These are phyloP conservation scores for Vidua macroura DNA, from an alignment of 2,113 vertebrate species.

Conservation along the genomic window DNA sequence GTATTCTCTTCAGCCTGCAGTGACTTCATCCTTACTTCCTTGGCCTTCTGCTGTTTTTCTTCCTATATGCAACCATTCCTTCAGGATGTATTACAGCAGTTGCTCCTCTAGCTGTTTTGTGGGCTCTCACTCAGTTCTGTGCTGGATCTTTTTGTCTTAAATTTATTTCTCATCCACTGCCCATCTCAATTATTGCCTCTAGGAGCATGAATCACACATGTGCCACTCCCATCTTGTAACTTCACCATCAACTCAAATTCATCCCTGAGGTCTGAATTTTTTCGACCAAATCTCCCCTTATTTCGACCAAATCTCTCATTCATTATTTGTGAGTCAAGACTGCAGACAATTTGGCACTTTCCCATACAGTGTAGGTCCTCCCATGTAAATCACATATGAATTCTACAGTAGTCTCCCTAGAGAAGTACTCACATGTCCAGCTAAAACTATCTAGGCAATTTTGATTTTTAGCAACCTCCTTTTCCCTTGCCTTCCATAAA, in stretches of 20 bases:
- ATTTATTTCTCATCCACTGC: not conserved
- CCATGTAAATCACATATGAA: not conserved
- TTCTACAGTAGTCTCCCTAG: not conserved
- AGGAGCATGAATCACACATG: not conserved
- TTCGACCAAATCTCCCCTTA: not conserved
- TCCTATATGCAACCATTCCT: not conserved
- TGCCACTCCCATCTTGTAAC: not conserved
- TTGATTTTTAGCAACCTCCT: not conserved
- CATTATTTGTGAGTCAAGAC: not conserved
- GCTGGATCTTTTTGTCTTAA: not conserved
- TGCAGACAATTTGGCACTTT: not conserved
- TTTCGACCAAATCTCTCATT: not conserved
- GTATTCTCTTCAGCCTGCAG: not conserved
- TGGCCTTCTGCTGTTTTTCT: not conserved
- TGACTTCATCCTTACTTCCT: not conserved
- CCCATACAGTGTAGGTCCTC: not conserved
- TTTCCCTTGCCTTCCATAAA: not conserved
- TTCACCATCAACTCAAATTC: not conserved
- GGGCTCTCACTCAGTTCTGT: not conserved
- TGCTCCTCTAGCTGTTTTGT: not conserved
- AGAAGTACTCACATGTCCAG: not conserved
- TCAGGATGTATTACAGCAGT: not conserved
- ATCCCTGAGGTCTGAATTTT: not conserved
- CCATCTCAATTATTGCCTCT: not conserved
- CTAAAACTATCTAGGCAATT: not conserved